Conservation (phyloP, 2,797 vertebrate genomes). For the Brachyrhaphis roseni region DNA sequence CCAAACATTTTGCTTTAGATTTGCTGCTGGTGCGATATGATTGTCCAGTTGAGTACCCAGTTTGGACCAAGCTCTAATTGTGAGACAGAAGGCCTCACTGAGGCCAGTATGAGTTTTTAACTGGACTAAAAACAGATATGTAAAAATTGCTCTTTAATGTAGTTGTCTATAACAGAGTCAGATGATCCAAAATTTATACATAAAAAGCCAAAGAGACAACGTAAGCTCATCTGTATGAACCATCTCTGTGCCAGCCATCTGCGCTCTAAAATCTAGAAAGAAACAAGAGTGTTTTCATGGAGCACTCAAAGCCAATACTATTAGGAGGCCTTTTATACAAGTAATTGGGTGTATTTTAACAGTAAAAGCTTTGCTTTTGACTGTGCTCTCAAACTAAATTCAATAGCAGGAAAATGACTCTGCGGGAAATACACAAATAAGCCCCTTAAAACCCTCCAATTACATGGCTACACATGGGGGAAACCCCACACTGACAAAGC, state of each 20-base stretch:
- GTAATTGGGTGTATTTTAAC: constrained; percentile 23
- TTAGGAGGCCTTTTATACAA: constrained; percentile 13
- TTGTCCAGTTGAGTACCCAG: not conserved
- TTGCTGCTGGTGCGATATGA: not conserved
- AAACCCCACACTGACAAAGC: constrained; percentile 3
- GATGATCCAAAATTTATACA: not conserved
- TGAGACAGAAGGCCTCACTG: not conserved
- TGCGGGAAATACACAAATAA: constrained; percentile 23
- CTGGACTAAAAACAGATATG: not conserved
- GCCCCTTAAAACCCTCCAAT: constrained; percentile 19
- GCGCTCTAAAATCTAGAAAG: constrained; percentile 13
- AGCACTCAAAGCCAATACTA: constrained; percentile 10
- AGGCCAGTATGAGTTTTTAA: not conserved
- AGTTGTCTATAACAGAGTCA: not conserved
- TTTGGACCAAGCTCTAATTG: not conserved
- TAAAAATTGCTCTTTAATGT: not conserved
- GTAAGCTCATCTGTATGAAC: not conserved
- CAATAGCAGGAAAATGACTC: constrained; percentile 8
- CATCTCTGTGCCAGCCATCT: constrained; percentile 19
- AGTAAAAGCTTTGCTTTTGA: constrained; percentile 1
- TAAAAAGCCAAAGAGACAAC: not conserved
- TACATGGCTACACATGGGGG: not conserved
- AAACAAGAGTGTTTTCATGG: constrained; percentile 22
- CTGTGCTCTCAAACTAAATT: not conserved
- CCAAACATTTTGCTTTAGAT: not conserved